Percentiles rank a stretch among this genome's conserved stretches.
phyloP scores from a whole-genome alignment of 30 jellyfish, hydroid and myxozoan species.

The Calvadosia cruxmelitensis region DNA sequence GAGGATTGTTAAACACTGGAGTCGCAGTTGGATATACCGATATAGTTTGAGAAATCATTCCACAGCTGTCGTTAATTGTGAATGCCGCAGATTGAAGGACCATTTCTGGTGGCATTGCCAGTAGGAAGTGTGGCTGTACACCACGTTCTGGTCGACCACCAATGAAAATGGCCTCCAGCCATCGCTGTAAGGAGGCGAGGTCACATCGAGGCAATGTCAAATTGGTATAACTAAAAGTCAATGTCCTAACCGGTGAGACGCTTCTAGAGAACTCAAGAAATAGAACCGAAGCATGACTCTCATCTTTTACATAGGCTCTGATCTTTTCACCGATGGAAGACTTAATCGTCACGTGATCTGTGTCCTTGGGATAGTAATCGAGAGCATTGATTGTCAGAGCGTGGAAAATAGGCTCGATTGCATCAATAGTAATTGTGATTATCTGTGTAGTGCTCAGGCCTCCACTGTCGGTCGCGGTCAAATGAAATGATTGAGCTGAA shows the following conservation, averaged over 20 bases:
- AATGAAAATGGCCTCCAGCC: neutral
- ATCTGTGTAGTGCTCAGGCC: neutral
- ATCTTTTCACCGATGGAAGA: neutral
- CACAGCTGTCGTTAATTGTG: neutral
- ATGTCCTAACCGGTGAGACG: neutral
- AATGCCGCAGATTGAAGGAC: neutral
- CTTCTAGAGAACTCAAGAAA: neutral
- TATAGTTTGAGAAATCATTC: neutral
- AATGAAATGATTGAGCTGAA: neutral
- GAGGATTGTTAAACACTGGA: neutral
- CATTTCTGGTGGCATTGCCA: slow-evolving; percentile 1
- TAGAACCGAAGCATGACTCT: neutral
- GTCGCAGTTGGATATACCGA: neutral
- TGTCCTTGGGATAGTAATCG: neutral
- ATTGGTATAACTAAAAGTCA: neutral
- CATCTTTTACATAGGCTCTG: neutral
- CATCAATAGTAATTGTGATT: neutral
- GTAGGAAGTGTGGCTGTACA: neutral
- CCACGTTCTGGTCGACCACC: neutral
- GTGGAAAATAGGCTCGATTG: neutral
- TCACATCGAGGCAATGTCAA: neutral
- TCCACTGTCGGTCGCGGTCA: neutral
- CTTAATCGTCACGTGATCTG: neutral
- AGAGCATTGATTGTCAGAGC: neutral
- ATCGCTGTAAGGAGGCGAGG: neutral